A percentile compares a stretch with the other conserved stretches of the same genome.
phyloP scores from a whole-genome alignment of 2,888 invertebrate genomes.

The Drosophila bunnanda region DNA sequence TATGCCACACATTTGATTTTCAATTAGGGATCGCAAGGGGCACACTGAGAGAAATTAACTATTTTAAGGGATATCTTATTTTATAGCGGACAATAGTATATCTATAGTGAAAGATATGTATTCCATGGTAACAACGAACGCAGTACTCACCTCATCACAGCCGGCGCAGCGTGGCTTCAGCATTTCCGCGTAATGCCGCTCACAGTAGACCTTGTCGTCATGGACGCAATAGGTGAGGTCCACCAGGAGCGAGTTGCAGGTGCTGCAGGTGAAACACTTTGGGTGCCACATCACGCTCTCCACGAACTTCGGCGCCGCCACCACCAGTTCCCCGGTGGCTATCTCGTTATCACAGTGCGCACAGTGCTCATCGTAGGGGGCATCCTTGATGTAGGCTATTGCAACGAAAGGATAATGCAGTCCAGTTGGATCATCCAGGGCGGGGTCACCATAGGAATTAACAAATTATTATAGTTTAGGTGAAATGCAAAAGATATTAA shows the following conservation, averaged over 20 bases:
- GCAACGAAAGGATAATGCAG: neutral
- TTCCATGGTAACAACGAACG: neutral
- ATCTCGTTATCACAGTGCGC: conserved; percentile 92
- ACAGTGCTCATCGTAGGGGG: conserved; percentile 89
- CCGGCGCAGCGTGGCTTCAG: conserved; percentile 97
- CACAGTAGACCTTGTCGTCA: conserved; percentile 95
- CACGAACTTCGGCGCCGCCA: conserved; percentile 93
- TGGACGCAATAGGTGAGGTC: conserved; percentile 98
- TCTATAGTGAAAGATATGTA: neutral
- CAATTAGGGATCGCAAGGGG: conserved; percentile 43
- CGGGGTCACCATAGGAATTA: neutral
- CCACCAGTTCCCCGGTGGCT: conserved; percentile 91
- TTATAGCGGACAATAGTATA: neutral
- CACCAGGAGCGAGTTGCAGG: conserved; percentile 96
- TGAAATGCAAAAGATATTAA: no score
- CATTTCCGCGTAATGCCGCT: conserved; percentile 98
- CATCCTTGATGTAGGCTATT: conserved; percentile 87
- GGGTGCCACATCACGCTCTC: conserved; percentile 94
- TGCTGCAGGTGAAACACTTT: conserved; percentile 94
- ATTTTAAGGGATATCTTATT: no score
- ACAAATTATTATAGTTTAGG: neutral
- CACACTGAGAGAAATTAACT: neutral
- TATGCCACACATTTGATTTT: conserved; percentile 44
- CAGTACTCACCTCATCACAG: conserved; percentile 96
- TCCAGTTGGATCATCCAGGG: conserved; percentile 2